A percentile compares a stretch with the other conserved stretches of the same genome.
Evolutionary conservation across 2,797 vertebrate species (phyloP).

Genomic region (Gymnodraco acuticeps): DNA sequence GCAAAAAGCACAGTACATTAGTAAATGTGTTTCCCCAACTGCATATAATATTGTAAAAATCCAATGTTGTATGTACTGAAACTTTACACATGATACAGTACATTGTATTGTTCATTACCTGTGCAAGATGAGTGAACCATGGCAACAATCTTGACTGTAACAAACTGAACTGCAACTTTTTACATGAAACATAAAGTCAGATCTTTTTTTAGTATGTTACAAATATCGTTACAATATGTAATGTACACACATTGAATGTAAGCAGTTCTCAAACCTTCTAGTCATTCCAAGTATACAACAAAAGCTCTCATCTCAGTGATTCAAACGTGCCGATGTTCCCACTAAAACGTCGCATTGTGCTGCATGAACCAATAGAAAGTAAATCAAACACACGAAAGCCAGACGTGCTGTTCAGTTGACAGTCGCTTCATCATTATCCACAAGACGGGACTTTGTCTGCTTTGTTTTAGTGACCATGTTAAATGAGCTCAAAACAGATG

Average conservation of each 20-base stretch:
- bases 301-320: conserved; percentile 13
- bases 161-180: background rate
- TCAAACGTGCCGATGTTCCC: conserved; percentile 12
- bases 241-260: background rate
- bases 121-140: background rate
- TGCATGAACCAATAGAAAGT: conserved; percentile 44
- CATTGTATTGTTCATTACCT: no score
- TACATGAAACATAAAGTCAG: background rate
- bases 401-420: conserved; percentile 65
- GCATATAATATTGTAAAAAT: background rate
- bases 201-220: background rate
- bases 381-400: conserved; percentile 44
- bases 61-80: background rate
- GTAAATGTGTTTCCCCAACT: background rate
- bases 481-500: conserved; percentile 82
- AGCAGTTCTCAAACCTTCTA: conserved; percentile 13
- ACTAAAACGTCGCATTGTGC: conserved; percentile 21
- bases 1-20: background rate
- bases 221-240: background rate
- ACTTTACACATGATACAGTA: no score
- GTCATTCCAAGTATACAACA: conserved; percentile 7
- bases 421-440: conserved; percentile 77
- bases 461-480: conserved; percentile 81
- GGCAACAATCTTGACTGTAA: background rate
- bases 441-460: conserved; percentile 67